Percentiles rank a stretch among this genome's conserved stretches.
Conservation (phyloP, 2,113 vertebrate species). For the Sphaerodactylus townsendi region DNA sequence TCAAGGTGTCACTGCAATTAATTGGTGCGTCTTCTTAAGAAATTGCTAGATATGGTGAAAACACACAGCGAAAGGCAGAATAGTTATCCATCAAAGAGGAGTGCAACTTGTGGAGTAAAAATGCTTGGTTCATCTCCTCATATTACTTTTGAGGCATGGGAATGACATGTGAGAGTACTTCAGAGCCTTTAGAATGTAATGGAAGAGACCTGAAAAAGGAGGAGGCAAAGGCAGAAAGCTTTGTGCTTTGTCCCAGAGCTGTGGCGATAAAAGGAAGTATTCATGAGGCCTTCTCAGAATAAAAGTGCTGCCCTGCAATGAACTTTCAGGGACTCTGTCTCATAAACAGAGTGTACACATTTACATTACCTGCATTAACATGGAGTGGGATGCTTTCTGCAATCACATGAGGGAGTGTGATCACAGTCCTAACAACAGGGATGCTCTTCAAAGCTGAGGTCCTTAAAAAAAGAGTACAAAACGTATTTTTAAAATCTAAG, state of each 20-base stretch:
- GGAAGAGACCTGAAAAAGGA: background rate
- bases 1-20: background rate
- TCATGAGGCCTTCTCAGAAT: background rate
- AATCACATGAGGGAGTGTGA: constrained; percentile 88
- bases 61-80: background rate
- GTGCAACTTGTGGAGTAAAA: background rate
- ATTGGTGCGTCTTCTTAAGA: background rate
- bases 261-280: background rate
- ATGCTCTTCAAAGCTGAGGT: constrained; percentile 75
- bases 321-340: background rate
- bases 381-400: constrained; percentile 92
- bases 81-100: background rate
- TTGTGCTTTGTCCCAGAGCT: background rate
- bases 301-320: background rate
- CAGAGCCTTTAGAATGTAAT: background rate
- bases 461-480: constrained; percentile 64
- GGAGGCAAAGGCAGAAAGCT: too few relatives aligned
- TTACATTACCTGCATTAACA: constrained; percentile 85
- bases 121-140: background rate
- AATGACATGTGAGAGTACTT: background rate
- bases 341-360: background rate
- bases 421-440: constrained; percentile 83
- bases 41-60: background rate
- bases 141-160: background rate
- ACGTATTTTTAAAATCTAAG: background rate